These are phyloP conservation scores for Valencia hispanica DNA, from an alignment of 2,797 vertebrate genomes.

Conservation along the genomic window DNA sequence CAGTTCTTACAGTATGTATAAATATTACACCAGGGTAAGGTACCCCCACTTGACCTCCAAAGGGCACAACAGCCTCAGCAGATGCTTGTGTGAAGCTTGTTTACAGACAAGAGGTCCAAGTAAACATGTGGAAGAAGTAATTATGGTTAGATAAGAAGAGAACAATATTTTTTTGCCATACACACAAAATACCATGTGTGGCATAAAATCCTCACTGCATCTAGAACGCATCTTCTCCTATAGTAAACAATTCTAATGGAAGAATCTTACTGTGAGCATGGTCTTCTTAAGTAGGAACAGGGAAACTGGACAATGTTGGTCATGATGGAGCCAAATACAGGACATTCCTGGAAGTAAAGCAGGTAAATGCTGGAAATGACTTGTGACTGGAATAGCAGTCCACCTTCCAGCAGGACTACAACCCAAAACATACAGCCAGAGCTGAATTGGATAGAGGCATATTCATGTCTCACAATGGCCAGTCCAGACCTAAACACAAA, in stretches of 20 bases:
- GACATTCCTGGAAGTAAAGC: not conserved
- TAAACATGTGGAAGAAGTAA: too few relatives aligned
- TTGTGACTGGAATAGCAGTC: not conserved
- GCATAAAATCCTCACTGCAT: not conserved
- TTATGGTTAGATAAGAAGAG: too few relatives aligned
- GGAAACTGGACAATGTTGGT: not conserved
- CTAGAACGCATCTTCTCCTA: not conserved
- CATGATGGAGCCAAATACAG: too few relatives aligned
- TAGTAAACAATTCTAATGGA: not conserved
- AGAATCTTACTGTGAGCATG: not conserved
- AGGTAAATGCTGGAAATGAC: not conserved
- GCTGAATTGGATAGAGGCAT: not conserved
- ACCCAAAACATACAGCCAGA: not conserved
- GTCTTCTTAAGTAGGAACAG: not conserved
- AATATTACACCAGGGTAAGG: too few relatives aligned
- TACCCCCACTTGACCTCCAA: too few relatives aligned
- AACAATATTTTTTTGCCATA: too few relatives aligned
- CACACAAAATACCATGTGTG: not conserved
- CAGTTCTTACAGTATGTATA: too few relatives aligned
- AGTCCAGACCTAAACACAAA: not conserved
- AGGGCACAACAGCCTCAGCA: too few relatives aligned
- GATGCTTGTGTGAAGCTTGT: too few relatives aligned
- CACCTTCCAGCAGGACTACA: not conserved
- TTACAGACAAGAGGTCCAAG: too few relatives aligned
- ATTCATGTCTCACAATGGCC: not conserved